phyloP scores from a whole-genome alignment of 2,797 vertebrate species.

The Cuniculus paca region DNA sequence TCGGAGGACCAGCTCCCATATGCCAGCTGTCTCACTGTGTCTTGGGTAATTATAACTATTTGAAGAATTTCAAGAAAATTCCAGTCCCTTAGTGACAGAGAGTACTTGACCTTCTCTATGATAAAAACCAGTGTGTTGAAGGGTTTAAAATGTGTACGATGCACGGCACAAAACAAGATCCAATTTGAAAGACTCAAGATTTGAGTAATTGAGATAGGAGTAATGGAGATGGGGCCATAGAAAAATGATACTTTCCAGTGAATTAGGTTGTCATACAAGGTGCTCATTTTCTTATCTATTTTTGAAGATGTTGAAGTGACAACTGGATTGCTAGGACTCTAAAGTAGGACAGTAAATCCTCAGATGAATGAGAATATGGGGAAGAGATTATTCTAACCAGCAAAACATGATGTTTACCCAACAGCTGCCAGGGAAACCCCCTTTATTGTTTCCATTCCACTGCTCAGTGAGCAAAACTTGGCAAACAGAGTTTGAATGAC shows the following conservation, averaged over 20 bases:
- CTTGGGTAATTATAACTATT: conserved; percentile 55
- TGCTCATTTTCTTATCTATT: not conserved
- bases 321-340: not conserved
- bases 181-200: not conserved
- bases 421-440: not conserved
- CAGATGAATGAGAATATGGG: not conserved
- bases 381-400: not conserved
- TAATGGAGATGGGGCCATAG: not conserved
- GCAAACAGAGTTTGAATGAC: not conserved
- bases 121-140: conserved; percentile 32
- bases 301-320: not conserved
- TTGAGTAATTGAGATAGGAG: not conserved
- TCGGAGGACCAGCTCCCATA: not conserved
- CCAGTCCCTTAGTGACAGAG: not conserved
- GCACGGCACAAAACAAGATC: not conserved
- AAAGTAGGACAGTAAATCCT: not conserved
- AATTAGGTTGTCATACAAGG: not conserved
- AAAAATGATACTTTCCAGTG: not conserved
- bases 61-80: conserved; percentile 65
- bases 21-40: not conserved
- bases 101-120: conserved; percentile 55
- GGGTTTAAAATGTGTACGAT: not conserved
- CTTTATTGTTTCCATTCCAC: not conserved
- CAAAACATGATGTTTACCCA: fast-evolving
- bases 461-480: not conserved